Percentiles rank a stretch among this genome's conserved stretches.
Evolutionary conservation across 2,888 invertebrate genomes (phyloP).

Genomic region (Druceiella hillmani): DNA sequence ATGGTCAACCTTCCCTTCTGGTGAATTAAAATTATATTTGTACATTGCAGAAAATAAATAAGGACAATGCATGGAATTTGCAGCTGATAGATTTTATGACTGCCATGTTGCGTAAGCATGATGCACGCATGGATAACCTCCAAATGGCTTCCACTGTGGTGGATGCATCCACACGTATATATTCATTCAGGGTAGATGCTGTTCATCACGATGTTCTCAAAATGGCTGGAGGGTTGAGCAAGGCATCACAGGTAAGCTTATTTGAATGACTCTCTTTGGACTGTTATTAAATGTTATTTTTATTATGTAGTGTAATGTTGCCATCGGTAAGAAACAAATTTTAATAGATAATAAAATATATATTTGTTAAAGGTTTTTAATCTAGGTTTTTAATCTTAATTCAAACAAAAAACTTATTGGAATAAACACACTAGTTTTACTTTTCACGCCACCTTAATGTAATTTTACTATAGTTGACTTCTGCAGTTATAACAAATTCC

Average conservation of each 20-base stretch:
- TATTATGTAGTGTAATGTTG: too few relatives aligned
- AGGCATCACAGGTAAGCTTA: constrained; percentile 45
- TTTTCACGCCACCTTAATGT: too few relatives aligned
- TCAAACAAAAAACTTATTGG: too few relatives aligned
- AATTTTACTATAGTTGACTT: too few relatives aligned
- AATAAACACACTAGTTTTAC: too few relatives aligned
- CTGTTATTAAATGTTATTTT: not conserved
- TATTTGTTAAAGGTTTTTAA: too few relatives aligned
- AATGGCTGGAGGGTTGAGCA: constrained; percentile 63
- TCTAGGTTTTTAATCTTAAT: too few relatives aligned
- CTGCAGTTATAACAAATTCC: too few relatives aligned
- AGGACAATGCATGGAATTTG: constrained; percentile 84
- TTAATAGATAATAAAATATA: too few relatives aligned
- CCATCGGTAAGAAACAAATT: too few relatives aligned
- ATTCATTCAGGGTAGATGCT: constrained; percentile 81
- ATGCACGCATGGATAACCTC: constrained; percentile 63
- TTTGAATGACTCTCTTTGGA: not conserved
- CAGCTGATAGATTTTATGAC: constrained; percentile 83
- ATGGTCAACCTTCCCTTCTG: too few relatives aligned
- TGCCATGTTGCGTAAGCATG: constrained; percentile 65
- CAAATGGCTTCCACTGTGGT: constrained; percentile 81
- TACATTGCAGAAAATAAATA: constrained; percentile 69
- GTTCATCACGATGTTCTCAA: constrained; percentile 76
- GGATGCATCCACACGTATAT: constrained; percentile 86
- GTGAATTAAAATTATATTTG: too few relatives aligned